Conservation (phyloP, 2,113 vertebrate species). For the Cinclus mexicanus region DNA sequence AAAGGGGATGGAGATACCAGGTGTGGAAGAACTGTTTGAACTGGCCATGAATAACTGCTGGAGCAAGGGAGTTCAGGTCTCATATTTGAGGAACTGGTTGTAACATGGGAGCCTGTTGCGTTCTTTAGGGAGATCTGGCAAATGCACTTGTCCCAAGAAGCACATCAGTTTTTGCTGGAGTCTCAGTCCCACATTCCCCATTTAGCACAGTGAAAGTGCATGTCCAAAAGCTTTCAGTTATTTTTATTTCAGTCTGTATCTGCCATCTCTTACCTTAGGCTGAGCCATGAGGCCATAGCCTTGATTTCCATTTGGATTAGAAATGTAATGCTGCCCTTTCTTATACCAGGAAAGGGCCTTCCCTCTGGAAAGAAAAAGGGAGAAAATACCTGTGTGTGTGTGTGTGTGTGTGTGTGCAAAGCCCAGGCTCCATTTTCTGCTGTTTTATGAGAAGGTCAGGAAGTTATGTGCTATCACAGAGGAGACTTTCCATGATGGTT, state of each 20-base stretch:
- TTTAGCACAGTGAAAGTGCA: background rate
- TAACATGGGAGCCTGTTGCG: background rate
- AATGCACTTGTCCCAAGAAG: background rate
- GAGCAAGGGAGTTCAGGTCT: background rate
- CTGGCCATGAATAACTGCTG: background rate
- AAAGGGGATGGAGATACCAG: background rate
- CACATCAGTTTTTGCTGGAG: background rate
- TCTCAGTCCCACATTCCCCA: background rate
- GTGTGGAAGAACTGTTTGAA: background rate
- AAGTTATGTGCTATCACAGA: background rate
- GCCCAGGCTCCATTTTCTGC: background rate
- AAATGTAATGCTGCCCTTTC: background rate
- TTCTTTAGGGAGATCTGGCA: rapidly evolving
- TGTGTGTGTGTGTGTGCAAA: background rate
- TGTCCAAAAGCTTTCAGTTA: background rate
- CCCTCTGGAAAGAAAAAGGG: background rate
- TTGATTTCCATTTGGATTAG: background rate
- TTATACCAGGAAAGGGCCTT: background rate
- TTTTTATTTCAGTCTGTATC: background rate
- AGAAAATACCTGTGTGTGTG: rapidly evolving
- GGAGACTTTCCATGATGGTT: background rate
- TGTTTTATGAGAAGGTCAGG: background rate
- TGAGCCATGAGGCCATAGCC: background rate
- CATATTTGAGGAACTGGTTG: background rate
- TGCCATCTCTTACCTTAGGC: background rate